A percentile compares a stretch with the other conserved stretches of the same genome.
These are phyloP conservation scores for Rhagonycha fulva DNA, from an alignment of 2,888 invertebrate genomes.

Conservation along the genomic window DNA sequence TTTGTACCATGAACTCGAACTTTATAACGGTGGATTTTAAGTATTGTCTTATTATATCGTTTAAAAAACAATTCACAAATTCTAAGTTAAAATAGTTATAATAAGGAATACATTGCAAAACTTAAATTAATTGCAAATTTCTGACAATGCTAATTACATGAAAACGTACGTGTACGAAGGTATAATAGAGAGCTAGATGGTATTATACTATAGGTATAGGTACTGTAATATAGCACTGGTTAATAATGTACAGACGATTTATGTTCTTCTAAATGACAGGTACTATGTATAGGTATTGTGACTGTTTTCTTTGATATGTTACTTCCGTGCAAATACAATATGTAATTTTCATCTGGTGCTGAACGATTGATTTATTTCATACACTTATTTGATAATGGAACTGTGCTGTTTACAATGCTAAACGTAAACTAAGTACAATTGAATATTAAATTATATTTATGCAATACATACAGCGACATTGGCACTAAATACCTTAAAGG, in stretches of 20 bases:
- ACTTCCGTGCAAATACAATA: background rate
- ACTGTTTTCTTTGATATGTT: background rate
- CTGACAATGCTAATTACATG: background rate
- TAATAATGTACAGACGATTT: background rate
- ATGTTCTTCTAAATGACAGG: background rate
- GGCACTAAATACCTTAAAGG: too few species aligned
- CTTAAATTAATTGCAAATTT: background rate
- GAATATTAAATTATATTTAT: too few species aligned
- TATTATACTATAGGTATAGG: too few species aligned
- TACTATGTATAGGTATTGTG: background rate
- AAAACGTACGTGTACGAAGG: background rate
- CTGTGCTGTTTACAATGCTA: too few species aligned
- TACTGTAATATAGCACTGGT: background rate
- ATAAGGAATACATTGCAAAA: background rate
- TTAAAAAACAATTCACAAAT: background rate
- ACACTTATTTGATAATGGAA: background rate
- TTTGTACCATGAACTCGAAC: background rate
- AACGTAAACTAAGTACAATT: too few species aligned
- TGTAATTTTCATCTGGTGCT: background rate
- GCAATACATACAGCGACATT: too few species aligned
- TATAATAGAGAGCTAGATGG: too few species aligned
- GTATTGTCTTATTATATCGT: background rate
- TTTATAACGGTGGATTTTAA: background rate
- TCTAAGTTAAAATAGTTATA: background rate
- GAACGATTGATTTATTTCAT: background rate